Base-by-base conservation (phyloP, 2,888 invertebrate genomes). In the Agrilus cyanescens region DNA sequence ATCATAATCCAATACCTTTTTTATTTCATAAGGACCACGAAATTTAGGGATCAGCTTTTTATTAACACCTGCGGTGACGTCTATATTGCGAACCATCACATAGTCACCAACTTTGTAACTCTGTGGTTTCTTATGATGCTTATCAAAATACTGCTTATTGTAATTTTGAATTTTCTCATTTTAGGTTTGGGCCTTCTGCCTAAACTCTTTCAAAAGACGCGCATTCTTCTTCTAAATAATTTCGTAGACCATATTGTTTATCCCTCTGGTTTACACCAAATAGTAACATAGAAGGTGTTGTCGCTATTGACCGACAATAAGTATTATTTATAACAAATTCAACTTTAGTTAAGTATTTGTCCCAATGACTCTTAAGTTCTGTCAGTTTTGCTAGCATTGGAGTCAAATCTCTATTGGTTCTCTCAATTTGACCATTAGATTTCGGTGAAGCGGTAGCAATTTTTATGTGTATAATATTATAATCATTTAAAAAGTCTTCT, bases 341-440 rank as follows among this genome's bases (percentile, higher is more conserved):
- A 18, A 18, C 18, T 4, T 4, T 4, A 5, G 18, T 4, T 4
- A 51, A 20, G 1, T 37, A 40, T n/a, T 36, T 12, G 12, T 49
- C 46, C 51, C 52, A 51, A 43, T 45, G 46, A 12, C 37, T 43
- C 7, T 45, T 40, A 4, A 25, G 18, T 1, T 44, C 45, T 12
- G 40, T 42, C 5, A 49, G 30, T 34, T 52, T 53, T n/a, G 47
- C 42, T 5, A 53, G 20, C 45, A 51, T 52, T 8, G 50, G 50
- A 2, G 46, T 51, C 7, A 52, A 41, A 0, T 37, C 39, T 1
- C 48, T 43, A 37, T 53, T 48, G 16, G 46, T 44, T 32, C 47
- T 38, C 29, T 52, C 50, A 2, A 47, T 47, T 37, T 57, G 53
- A 4, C 57, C 52, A 34, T 57, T 56, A 2, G 52, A 49, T n/a